phyloP scores from a whole-genome alignment of 37 sponge, comb jelly and placozoan genomes.

The Ianthella basta region DNA sequence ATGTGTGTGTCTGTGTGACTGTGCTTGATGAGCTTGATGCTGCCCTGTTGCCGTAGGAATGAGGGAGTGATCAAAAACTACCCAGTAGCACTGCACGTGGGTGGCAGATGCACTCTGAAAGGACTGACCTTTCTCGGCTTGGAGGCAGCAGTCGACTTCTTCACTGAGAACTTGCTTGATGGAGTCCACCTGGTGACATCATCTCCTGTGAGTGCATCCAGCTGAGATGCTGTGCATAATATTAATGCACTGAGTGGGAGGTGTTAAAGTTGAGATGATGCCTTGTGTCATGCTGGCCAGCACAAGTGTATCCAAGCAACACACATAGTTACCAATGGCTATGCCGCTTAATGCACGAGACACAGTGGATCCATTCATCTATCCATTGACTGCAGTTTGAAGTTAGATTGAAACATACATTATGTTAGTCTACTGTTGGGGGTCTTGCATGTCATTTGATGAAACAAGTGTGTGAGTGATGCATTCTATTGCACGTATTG shows the following conservation, averaged over 20 bases:
- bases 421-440: too few species aligned
- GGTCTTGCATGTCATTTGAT: too few species aligned
- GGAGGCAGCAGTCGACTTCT: conserved; percentile 46
- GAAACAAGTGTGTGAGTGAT: too few species aligned
- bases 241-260: background rate
- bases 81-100: background rate
- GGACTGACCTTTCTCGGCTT: background rate
- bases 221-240: background rate
- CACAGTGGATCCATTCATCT: too few species aligned
- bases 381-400: too few species aligned
- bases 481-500: too few species aligned
- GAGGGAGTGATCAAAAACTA: background rate
- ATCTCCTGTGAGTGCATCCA: background rate
- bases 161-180: conserved; percentile 53
- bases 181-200: conserved; percentile 19
- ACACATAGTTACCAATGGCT: too few species aligned
- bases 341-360: too few species aligned
- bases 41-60: background rate
- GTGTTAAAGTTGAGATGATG: background rate
- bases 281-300: too few species aligned
- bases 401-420: too few species aligned
- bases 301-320: too few species aligned
- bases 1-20: background rate
- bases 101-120: background rate
- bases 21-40: background rate